Evolutionary conservation across 2,888 invertebrate genomes (phyloP).

Genomic region (Pyralis farinalis): DNA sequence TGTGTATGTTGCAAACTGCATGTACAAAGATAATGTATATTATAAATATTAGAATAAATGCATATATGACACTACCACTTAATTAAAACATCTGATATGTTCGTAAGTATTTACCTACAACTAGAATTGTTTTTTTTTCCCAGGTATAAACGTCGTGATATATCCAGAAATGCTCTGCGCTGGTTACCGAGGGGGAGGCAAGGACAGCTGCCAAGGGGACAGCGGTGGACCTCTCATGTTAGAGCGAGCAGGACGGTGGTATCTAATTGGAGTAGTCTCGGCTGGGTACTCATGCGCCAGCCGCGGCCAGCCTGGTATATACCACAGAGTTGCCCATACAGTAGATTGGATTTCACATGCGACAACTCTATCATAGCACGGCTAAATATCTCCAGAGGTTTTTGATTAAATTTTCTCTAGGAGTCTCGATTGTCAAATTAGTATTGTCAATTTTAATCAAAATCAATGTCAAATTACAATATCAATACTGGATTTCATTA

Average conservation of each 20-base stretch:
- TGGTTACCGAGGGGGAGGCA: conserved; percentile 93
- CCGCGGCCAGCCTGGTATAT: conserved; percentile 95
- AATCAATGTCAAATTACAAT: too few species aligned
- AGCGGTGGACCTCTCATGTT: conserved; percentile 95
- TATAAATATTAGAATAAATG: too few species aligned
- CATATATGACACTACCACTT: too few species aligned
- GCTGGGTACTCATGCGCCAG: conserved; percentile 97
- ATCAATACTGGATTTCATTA: too few species aligned
- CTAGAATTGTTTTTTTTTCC: conserved; percentile 14
- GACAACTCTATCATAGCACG: conserved; percentile 61
- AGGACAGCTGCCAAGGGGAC: conserved; percentile 90
- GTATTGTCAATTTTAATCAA: too few species aligned
- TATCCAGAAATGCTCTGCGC: conserved; percentile 98
- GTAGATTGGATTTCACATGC: conserved; percentile 94
- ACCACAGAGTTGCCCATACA: conserved; percentile 95
- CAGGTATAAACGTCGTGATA: conserved; percentile 93
- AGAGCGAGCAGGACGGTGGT: conserved; percentile 93
- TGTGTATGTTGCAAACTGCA: too few species aligned
- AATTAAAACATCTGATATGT: too few species aligned
- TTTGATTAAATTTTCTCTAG: not conserved
- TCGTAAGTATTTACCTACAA: too few species aligned
- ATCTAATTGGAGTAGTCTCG: conserved; percentile 94
- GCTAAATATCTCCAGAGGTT: too few species aligned
- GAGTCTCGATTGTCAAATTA: not conserved
- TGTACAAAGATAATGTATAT: too few species aligned